phyloP scores from a whole-genome alignment of 1,140 invertebrate genomes.

The Telenomus remus region DNA sequence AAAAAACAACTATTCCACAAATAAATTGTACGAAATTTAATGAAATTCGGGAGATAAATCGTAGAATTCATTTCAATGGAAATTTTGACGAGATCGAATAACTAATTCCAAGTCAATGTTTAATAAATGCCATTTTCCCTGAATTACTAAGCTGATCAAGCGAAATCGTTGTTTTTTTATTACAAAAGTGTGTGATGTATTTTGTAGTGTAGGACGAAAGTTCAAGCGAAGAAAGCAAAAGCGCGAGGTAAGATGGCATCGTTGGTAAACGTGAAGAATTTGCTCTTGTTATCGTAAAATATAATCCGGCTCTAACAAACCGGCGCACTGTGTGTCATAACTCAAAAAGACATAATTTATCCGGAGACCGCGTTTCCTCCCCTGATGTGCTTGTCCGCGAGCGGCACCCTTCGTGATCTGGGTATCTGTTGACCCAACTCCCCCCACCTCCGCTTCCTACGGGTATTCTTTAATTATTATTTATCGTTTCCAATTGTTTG shows the following conservation, averaged over 20 bases:
- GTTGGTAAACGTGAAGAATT: conserved; percentile 50
- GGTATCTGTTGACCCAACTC: conserved; percentile 4
- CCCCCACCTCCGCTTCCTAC: conserved; percentile 3
- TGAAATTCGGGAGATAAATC: no score
- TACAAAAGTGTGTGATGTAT: conserved; percentile 33
- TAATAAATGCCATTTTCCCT: no score
- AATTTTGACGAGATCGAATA: no score
- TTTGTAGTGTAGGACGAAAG: conserved; percentile 25
- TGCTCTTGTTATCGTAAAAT: conserved; percentile 58
- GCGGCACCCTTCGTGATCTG: conserved; percentile 24
- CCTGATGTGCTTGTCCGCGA: conserved; percentile 31
- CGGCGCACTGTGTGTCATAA: conserved; percentile 52
- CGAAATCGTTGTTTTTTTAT: conserved; percentile 24
- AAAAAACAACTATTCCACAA: no score
- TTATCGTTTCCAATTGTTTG: conserved; percentile 64
- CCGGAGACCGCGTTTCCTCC: conserved; percentile 46
- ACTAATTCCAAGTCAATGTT: no score
- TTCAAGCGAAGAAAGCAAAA: conserved; percentile 31
- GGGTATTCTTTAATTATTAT: conserved; percentile 65
- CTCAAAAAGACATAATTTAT: conserved; percentile 62
- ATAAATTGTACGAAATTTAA: no score
- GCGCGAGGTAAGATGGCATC: conserved; percentile 42
- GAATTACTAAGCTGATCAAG: no score
- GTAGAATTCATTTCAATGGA: no score
- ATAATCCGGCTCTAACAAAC: conserved; percentile 56